Percentiles rank a stretch among this genome's conserved stretches.
phyloP scores from a whole-genome alignment of 2,797 vertebrate species.

The Dendrocincla fuliginosa region DNA sequence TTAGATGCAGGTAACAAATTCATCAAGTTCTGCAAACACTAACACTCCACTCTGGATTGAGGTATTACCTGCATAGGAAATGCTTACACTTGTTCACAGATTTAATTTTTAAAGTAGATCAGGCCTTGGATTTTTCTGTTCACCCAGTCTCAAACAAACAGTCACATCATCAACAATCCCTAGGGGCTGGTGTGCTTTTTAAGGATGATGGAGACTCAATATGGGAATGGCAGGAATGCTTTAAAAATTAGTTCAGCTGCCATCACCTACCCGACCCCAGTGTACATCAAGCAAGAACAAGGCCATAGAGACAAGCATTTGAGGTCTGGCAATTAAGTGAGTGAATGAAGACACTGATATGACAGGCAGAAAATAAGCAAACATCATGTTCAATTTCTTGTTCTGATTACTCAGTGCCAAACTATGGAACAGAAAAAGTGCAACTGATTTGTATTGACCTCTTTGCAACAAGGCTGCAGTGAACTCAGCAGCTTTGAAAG shows the following conservation, averaged over 20 bases:
- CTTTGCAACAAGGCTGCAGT: not conserved
- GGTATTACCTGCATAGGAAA: not conserved
- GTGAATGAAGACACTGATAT: not conserved
- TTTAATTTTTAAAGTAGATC: not conserved
- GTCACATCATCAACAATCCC: not conserved
- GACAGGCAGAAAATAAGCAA: not conserved
- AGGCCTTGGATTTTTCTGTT: not conserved
- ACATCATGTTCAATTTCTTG: not conserved
- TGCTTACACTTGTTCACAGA: not conserved
- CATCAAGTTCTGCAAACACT: not conserved
- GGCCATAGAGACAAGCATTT: not conserved
- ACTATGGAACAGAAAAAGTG: accelerated
- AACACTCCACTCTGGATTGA: not conserved
- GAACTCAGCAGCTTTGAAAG: not conserved
- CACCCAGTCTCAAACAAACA: not conserved
- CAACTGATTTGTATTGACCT: not conserved
- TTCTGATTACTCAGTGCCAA: not conserved
- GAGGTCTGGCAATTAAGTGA: not conserved
- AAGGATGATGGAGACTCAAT: not conserved
- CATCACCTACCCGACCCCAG: not conserved
- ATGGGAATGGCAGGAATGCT: not conserved
- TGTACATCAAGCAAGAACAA: not conserved
- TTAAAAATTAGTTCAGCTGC: not conserved
- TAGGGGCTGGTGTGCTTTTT: not conserved
- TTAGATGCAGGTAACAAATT: not conserved